A percentile compares a stretch with the other conserved stretches of the same genome.
Evolutionary conservation across 1,140 invertebrate genomes (phyloP).

Genomic region (Zaprionus gabonicus): DNA sequence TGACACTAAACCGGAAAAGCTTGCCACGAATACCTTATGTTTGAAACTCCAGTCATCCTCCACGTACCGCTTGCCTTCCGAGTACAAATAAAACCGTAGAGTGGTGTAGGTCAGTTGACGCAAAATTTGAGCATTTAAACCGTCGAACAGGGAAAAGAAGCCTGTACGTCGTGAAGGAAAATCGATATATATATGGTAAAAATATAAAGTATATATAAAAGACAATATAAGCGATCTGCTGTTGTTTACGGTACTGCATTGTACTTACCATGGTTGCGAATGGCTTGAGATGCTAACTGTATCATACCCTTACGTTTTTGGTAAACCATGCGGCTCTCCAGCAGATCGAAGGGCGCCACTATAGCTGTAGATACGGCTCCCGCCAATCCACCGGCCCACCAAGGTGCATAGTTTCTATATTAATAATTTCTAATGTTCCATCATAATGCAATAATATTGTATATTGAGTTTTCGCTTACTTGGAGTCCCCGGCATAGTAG

Average conservation of each 20-base stretch:
- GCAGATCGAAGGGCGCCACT: constrained; percentile 54
- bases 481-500: not conserved
- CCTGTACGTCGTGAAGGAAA: constrained; percentile 26
- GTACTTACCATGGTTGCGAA: constrained; percentile 43
- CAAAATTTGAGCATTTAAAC: constrained; percentile 49
- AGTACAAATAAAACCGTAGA: constrained; percentile 59
- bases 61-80: constrained; percentile 47
- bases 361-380: constrained; percentile 34
- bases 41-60: constrained; percentile 19
- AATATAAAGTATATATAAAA: too few relatives aligned
- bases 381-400: constrained; percentile 65
- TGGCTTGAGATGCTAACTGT: not conserved
- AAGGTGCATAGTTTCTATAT: constrained; percentile 43
- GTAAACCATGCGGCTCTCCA: constrained; percentile 61
- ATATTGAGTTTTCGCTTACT: not conserved
- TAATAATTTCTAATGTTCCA: not conserved
- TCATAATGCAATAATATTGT: too few relatives aligned
- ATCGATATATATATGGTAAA: too few relatives aligned
- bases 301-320: constrained; percentile 16
- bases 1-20: constrained; percentile 38
- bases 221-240: too few relatives aligned
- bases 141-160: constrained; percentile 57
- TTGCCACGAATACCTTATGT: constrained; percentile 43
- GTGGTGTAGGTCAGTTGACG: constrained; percentile 59
- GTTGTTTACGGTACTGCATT: not conserved